Percentiles rank a stretch among this genome's conserved stretches.
Conservation (phyloP, 2,797 vertebrate species). For the Trachurus trachurus region DNA sequence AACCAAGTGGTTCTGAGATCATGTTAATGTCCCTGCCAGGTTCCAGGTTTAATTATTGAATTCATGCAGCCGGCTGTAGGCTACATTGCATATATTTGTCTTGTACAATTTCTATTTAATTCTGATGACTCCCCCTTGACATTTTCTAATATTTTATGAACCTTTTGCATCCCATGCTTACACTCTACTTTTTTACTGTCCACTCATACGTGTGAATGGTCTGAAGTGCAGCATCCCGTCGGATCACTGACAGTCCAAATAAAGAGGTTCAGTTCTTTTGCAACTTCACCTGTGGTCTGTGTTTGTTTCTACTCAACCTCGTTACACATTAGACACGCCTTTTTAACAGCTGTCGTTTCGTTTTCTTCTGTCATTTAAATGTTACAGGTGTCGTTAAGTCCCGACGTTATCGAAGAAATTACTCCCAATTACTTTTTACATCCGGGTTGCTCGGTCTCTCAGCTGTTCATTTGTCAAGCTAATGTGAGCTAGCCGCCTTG, state of each 20-base stretch:
- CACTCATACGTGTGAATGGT: conserved; percentile 83
- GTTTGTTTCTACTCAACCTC: conserved; percentile 26
- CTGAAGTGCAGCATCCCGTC: conserved; percentile 80
- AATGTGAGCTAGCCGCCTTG: conserved; percentile 51
- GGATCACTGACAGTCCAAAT: conserved; percentile 83
- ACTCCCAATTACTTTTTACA: conserved; percentile 48
- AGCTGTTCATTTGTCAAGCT: conserved; percentile 47
- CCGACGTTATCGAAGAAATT: not conserved
- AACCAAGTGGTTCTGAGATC: conserved; percentile 67
- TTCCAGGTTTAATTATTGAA: conserved; percentile 73
- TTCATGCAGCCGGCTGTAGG: conserved; percentile 68
- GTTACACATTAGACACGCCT: not conserved
- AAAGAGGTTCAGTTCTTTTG: conserved; percentile 86
- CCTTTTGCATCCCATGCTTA: conserved; percentile 84
- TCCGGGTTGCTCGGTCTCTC: conserved; percentile 62
- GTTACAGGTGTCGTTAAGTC: not conserved
- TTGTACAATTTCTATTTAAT: conserved; percentile 84
- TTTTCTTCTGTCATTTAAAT: not conserved
- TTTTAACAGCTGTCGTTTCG: not conserved
- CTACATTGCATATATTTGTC: conserved; percentile 74
- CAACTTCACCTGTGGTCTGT: conserved; percentile 69
- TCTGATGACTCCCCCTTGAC: conserved; percentile 67
- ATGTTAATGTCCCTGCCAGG: conserved; percentile 74
- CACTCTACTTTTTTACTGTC: conserved; percentile 81
- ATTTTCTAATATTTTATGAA: conserved; percentile 85